Base-by-base conservation (phyloP, 1,140 invertebrate genomes). In the Bombus turneri region DNA sequence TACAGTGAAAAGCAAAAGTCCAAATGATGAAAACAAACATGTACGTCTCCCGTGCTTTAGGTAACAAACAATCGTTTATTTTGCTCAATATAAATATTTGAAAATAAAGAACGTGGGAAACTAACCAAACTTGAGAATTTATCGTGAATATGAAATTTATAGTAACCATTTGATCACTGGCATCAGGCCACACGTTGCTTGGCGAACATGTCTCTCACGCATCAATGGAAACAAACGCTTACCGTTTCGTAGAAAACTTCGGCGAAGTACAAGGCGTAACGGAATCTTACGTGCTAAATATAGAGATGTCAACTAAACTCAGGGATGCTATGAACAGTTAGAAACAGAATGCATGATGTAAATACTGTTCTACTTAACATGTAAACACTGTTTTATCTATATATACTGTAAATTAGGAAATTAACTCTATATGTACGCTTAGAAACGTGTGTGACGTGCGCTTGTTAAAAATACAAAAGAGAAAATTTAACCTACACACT, bases 241-340 rank as follows among this genome's bases (percentile, higher is more conserved):
- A 39, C 53, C 13, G 53, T 10, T 62, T 78, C 53, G 25, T 37
- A 64, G 75, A 64, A 78, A 78, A 62, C 59, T 78, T 78, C 64
- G 75, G 28, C 75, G 6, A 78, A 43, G 28, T 18, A 37, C 75
- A 39, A 64, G 15, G 31, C 59, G 59, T 78, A 78, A 64, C 75
- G 75, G 75, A 78, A 64, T 78, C 75, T 77, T 34, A 64, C 28
- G 59, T 31, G 75, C 75, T 78, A 78, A 78, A 64, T 78, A 78
- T 78, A 64, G 75, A 78, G 75, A 64, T 78, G 75, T 78, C 75
- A 78, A 78, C 57, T 41, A 66, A 78, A 64, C 57, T 41, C 31
- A 34, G 37, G 6, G 75, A 62, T 39, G 37, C 2, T 75, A 43
- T 25, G 75, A 78, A 64, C 57, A 64, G 75, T 64, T 64, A 43